These are phyloP conservation scores for Antechinus flavipes DNA, from an alignment of 2,113 vertebrate genomes.

Conservation along the genomic window DNA sequence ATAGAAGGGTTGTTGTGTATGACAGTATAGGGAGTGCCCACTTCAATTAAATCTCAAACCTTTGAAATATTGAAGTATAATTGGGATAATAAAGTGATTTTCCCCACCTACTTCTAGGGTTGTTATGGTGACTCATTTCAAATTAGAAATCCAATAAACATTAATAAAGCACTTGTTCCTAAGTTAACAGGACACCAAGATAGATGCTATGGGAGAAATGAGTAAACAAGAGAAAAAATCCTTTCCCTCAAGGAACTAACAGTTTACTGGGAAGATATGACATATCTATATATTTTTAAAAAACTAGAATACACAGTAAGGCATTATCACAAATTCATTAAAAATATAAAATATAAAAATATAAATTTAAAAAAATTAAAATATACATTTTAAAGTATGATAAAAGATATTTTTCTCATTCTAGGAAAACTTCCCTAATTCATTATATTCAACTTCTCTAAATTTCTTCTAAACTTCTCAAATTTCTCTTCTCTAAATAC, in stretches of 20 bases:
- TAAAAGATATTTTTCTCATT: background rate
- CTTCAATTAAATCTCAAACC: background rate
- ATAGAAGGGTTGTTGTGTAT: background rate
- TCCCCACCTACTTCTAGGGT: background rate
- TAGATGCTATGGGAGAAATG: background rate
- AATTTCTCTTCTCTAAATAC: background rate
- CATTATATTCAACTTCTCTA: background rate
- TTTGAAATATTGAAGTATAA: background rate
- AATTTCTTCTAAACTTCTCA: background rate
- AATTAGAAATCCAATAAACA: slow-evolving; percentile 1
- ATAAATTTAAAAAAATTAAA: too few relatives aligned
- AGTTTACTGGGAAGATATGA: background rate
- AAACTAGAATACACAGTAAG: background rate
- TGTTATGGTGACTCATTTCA: background rate
- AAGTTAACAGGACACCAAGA: background rate
- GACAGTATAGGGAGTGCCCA: background rate
- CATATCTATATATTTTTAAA: background rate
- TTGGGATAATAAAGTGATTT: background rate
- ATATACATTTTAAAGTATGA: background rate
- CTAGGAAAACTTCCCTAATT: background rate
- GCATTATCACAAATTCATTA: background rate
- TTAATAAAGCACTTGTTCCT: background rate
- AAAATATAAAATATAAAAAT: background rate
- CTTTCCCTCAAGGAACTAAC: background rate
- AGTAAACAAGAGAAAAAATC: background rate